Evolutionary conservation across 1,140 invertebrate genomes (phyloP).

Genomic region (Drosophila aff.): DNA sequence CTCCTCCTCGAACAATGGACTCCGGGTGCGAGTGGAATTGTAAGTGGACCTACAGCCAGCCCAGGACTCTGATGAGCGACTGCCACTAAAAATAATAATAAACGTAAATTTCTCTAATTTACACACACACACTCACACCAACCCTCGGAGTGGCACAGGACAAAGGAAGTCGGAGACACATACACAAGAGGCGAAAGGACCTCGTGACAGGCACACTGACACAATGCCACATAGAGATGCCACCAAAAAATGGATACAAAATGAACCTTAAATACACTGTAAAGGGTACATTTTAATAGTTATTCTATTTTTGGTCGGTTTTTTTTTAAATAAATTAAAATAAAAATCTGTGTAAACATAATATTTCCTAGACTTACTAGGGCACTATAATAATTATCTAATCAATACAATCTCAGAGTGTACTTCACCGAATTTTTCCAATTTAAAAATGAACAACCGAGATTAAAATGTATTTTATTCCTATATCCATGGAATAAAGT

Average conservation of each 20-base stretch:
- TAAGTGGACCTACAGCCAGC: slow-evolving; percentile 20
- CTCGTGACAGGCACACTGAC: slow-evolving; percentile 25
- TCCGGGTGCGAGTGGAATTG: slow-evolving; percentile 38
- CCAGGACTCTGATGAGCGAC: slow-evolving; percentile 65
- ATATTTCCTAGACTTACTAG: too few relatives aligned
- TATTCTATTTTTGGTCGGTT: neutral
- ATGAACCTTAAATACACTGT: slow-evolving; percentile 35
- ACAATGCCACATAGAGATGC: slow-evolving; percentile 13
- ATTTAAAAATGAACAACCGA: too few relatives aligned
- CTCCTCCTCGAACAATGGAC: slow-evolving; percentile 58
- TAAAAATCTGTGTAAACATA: neutral
- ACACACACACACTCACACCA: slow-evolving; percentile 48
- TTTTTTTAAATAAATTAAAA: too few relatives aligned
- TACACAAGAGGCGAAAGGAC: neutral
- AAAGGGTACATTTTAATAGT: neutral
- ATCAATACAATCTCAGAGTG: too few relatives aligned
- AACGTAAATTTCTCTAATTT: slow-evolving; percentile 83
- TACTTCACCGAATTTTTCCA: too few relatives aligned
- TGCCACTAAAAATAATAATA: slow-evolving; percentile 81
- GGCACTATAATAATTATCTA: too few relatives aligned
- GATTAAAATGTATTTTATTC: too few relatives aligned
- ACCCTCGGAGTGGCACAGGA: slow-evolving; percentile 6
- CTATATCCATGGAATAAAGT: too few relatives aligned
- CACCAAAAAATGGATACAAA: neutral
- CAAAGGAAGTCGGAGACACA: slow-evolving; percentile 34